These are phyloP conservation scores for Drosophila oshimai DNA, from an alignment of 1,140 invertebrate genomes.

Conservation along the genomic window DNA sequence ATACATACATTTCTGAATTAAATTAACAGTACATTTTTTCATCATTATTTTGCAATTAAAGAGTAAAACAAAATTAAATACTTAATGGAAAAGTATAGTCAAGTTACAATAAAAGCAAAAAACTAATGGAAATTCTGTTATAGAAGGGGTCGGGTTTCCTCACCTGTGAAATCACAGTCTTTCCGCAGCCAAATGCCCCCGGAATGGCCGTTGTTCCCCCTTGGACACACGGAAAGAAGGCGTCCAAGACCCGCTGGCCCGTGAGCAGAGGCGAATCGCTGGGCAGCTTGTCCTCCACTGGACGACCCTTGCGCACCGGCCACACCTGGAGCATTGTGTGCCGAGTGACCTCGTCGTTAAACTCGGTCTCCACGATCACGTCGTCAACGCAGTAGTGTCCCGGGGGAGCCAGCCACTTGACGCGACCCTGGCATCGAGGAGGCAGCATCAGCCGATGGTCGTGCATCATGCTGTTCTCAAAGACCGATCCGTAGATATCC, in stretches of 20 bases:
- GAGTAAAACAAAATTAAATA: too few relatives aligned
- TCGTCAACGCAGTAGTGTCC: constrained; percentile 98
- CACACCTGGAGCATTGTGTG: constrained; percentile 97
- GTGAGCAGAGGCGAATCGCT: constrained; percentile 98
- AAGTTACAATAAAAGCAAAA: too few relatives aligned
- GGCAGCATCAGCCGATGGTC: constrained; percentile 96
- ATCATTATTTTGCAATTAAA: too few relatives aligned
- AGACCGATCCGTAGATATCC: constrained; percentile 96
- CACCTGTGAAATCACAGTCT: constrained; percentile 86
- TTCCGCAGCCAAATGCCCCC: constrained; percentile 91
- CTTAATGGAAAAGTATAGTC: too few relatives aligned
- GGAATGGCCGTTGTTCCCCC: constrained; percentile 99
- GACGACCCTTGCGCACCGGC: constrained; percentile 97
- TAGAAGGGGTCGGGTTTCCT: too few relatives aligned
- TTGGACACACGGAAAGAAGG: constrained; percentile 98
- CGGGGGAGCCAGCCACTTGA: constrained; percentile 95
- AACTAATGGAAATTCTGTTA: too few relatives aligned
- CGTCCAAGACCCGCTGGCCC: constrained; percentile 98
- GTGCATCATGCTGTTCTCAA: constrained; percentile 97
- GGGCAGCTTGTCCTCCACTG: constrained; percentile 97
- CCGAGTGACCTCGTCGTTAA: constrained; percentile 95
- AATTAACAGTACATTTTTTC: too few relatives aligned
- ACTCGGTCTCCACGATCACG: constrained; percentile 97
- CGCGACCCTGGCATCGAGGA: constrained; percentile 95
- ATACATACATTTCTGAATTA: too few relatives aligned